Evolutionary conservation across 2,888 invertebrate genomes (phyloP), one percentile per base, ranked within the genome.

Genomic region (Protonemura montana): DNA sequence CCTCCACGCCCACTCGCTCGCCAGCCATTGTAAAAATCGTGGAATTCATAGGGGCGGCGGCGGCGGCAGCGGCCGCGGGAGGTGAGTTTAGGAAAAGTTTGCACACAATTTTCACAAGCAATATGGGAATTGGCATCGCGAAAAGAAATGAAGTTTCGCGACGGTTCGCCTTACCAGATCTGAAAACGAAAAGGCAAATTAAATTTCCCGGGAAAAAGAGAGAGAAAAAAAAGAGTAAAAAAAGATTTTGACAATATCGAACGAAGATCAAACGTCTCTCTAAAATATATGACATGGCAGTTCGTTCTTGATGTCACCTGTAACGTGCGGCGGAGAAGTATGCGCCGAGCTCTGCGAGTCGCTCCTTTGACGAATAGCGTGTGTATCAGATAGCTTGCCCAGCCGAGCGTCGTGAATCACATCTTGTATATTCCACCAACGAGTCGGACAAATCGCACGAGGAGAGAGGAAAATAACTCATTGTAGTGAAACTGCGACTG

Each of bases 401-500:
- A 59, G 13, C 59, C 59, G 59, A 59, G 59, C 59, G 21, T 3
- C 59, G 59, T 59, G 59, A 59, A 59, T 59, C 59, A 59, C 13
- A 59, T 59, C 59, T 59, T 59, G 59, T 59, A 59, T 59, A 59
- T 59, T 59, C 59, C 59, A n/a, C n/a, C n/a, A 21, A 59, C 59
- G 59, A 59, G 59, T 59, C 59, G 59, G 59, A 59, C 59, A 59
- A 59, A 59, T 59, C 59, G 59, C 59, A 59, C 59, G 59, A 10
- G 59, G 16, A 59, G 59, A 10, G 59, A 59, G 59, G 59, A 59
- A 59, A 59, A 59, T 59, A 59, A 59, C 59, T 59, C 59, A 59
- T 59, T 59, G 59, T 59, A 59, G 59, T 59, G 59, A 59, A 59
- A 59, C 59, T 59, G 59, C 59, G 59, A 59, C 59, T 59, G 59